These are phyloP conservation scores for Ypsolopha scabrella DNA, from an alignment of 2,888 invertebrate species.

Conservation along the genomic window DNA sequence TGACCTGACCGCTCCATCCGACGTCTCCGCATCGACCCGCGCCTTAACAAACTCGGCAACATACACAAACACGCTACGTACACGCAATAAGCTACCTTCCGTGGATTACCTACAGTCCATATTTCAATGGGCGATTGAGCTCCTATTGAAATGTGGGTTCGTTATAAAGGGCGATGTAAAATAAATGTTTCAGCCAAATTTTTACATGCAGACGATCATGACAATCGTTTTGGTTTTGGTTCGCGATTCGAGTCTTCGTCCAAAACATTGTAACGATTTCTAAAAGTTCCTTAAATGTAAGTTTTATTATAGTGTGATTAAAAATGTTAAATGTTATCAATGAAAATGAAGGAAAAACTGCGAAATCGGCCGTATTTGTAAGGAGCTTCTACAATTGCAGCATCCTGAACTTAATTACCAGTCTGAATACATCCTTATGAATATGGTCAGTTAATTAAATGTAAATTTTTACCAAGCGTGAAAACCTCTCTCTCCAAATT, in stretches of 20 bases:
- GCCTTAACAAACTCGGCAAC: constrained; percentile 2
- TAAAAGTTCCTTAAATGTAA: constrained; percentile 17
- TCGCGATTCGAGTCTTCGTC: constrained; percentile 35
- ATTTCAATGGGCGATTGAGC: not conserved
- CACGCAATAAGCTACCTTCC: not conserved
- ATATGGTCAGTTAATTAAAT: not conserved
- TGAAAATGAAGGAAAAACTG: constrained; percentile 13
- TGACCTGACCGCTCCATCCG: constrained; percentile 37
- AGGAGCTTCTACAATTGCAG: not conserved
- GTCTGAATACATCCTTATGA: not conserved
- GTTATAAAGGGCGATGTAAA: not conserved
- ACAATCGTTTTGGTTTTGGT: not conserved
- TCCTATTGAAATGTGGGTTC: not conserved
- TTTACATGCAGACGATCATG: not conserved
- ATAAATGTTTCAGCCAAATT: not conserved
- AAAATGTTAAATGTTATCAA: constrained; percentile 25
- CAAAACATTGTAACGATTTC: constrained; percentile 31
- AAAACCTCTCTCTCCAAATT: constrained; percentile 49
- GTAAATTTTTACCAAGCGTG: constrained; percentile 17
- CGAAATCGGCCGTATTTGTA: not conserved
- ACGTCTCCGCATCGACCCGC: constrained; percentile 9
- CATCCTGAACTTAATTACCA: not conserved
- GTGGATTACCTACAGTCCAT: not conserved
- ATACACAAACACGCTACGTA: not conserved
- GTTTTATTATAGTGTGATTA: constrained; percentile 12